phyloP scores from a whole-genome alignment of 2,888 invertebrate species.

The Sisyra terminalis region DNA sequence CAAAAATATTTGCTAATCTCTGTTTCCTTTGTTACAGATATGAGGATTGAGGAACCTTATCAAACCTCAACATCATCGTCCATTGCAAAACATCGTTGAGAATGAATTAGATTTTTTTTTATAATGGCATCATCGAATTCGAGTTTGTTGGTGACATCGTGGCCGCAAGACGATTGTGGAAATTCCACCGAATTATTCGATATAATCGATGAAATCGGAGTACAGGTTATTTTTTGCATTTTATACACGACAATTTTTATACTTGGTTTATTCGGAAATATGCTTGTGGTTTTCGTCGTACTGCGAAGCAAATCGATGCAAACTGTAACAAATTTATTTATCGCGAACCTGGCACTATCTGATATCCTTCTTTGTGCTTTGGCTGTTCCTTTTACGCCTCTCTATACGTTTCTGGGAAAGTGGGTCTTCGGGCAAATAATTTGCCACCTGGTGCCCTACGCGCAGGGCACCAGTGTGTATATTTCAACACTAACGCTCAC shows the following conservation, averaged over 20 bases:
- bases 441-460: conserved; percentile 86
- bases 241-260: conserved; percentile 76
- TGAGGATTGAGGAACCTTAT: too few species aligned
- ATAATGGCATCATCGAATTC: too few species aligned
- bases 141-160: background rate
- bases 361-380: conserved; percentile 86
- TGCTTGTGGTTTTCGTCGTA: conserved; percentile 87
- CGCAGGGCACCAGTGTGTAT: conserved; percentile 92
- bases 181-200: conserved; percentile 20
- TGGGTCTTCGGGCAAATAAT: conserved; percentile 88
- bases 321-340: conserved; percentile 94
- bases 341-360: conserved; percentile 87
- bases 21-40: too few species aligned
- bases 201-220: conserved; percentile 44
- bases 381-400: conserved; percentile 91
- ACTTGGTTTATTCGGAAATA: conserved; percentile 77
- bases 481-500: conserved; percentile 93
- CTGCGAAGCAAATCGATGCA: conserved; percentile 89
- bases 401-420: conserved; percentile 77
- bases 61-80: too few species aligned
- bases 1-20: too few species aligned
- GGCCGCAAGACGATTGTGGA: background rate
- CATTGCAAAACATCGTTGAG: too few species aligned
- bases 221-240: conserved; percentile 58
- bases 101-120: too few species aligned